phyloP scores from a whole-genome alignment of 1,140 invertebrate genomes.

The Camponotus floridanus region DNA sequence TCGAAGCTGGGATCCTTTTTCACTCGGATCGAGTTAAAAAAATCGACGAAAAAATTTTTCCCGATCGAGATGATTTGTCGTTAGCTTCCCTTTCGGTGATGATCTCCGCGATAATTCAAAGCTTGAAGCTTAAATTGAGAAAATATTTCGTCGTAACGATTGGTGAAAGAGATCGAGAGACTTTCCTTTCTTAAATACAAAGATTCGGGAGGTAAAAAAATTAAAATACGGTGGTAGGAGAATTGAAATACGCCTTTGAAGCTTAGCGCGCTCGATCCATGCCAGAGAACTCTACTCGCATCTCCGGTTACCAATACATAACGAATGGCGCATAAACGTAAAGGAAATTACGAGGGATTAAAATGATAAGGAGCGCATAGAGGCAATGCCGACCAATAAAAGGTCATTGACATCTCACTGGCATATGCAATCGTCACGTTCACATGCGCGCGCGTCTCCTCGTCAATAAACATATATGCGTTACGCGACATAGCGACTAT shows the following conservation, averaged over 20 bases:
- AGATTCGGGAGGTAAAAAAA: too few relatives aligned
- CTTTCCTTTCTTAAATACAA: not conserved
- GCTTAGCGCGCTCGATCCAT: not conserved
- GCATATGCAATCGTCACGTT: slow-evolving; percentile 58
- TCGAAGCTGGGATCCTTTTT: slow-evolving; percentile 9
- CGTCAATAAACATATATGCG: slow-evolving; percentile 35
- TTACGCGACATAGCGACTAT: slow-evolving; percentile 2
- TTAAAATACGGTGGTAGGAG: not conserved
- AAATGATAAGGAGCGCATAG: slow-evolving; percentile 68
- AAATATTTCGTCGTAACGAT: not conserved
- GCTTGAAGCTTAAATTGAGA: not conserved
- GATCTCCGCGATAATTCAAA: slow-evolving; percentile 14
- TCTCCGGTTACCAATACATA: slow-evolving; percentile 38
- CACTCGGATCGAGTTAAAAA: slow-evolving; percentile 17
- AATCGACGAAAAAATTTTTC: not conserved
- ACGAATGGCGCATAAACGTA: slow-evolving; percentile 40
- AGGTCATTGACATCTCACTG: slow-evolving; percentile 70
- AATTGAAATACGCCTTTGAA: not conserved
- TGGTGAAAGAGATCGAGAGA: not conserved
- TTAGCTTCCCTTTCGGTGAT: not conserved
- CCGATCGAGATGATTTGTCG: slow-evolving; percentile 57
- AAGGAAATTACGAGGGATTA: slow-evolving; percentile 71
- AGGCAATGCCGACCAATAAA: slow-evolving; percentile 64
- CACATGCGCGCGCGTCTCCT: slow-evolving; percentile 36
- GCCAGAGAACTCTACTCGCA: slow-evolving; percentile 8